Evolutionary conservation across 2,797 vertebrate genomes (phyloP), one percentile per base, ranked within the genome.

Genomic region (Mormyrus hasselquistii): DNA sequence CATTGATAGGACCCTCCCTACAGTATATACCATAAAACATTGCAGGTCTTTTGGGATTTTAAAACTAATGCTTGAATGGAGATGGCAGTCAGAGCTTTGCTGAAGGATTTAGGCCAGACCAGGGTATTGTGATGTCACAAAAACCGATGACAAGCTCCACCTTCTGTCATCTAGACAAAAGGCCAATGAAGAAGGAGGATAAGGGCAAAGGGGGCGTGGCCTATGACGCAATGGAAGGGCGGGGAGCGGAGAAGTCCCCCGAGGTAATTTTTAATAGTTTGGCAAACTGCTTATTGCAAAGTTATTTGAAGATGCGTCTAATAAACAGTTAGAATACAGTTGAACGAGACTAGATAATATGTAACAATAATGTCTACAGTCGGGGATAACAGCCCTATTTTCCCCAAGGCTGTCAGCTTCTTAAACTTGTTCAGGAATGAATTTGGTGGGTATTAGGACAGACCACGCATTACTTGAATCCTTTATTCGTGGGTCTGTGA

Each of bases 221-320:
- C n/a, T 91, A 90, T 53, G 89, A 91, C 57, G 62, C 85, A 6
- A 89, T 89, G 90, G 90, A 90, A 65, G 87, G 89, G 10, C 86
- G 83, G 25, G 88, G 62, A 79, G 9, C 38, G 4, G 90, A 91
- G 4, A 90, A 87, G 87, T 19, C 76, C 41, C 4, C 49, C 10
- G 90, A 91, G 90, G 90, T 91, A 89, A 85, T 52, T 52, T 52
- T 79, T 44, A 49, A 83, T 44, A 22, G 9, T 47, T 57, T 10
- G 52, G 52, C 29, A 83, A 25, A 25, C 38, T 41, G n/a, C 73
- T 4, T 76, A 12, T 12, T 50, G 29, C 19, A 55, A 57, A 12
- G 19, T 16, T 44, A 41, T 59, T 57, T n/a, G 34, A 59, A 59
- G 57, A 86, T 3, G 38, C 1, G 16, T 47, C 86, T 65, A n/a